Percentiles rank a stretch among this genome's conserved stretches.
These are phyloP conservation scores for Phylloscopus whistleri DNA, from an alignment of 2,113 vertebrate species.

Conservation along the genomic window DNA sequence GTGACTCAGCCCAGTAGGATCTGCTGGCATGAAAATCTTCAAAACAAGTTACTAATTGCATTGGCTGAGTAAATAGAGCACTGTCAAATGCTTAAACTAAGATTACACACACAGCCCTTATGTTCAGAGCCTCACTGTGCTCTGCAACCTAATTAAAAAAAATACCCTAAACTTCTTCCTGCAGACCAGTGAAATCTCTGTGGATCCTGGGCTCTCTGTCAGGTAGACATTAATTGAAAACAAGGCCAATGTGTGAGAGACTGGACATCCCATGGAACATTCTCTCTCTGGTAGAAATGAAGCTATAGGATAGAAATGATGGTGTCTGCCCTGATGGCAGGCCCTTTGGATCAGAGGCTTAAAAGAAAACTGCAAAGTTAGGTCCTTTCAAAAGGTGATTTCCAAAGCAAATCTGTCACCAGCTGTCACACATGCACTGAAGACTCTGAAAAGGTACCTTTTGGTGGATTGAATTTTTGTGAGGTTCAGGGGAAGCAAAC, in stretches of 20 bases:
- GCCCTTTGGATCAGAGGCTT: neutral
- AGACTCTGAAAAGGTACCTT: neutral
- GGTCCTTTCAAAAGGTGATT: neutral
- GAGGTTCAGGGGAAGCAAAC: neutral
- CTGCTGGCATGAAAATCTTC: accelerated
- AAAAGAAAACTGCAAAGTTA: neutral
- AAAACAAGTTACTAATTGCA: neutral
- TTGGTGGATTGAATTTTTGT: neutral
- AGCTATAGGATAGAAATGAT: neutral
- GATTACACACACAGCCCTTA: neutral
- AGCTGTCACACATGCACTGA: neutral
- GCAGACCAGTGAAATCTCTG: neutral
- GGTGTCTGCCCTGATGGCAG: neutral
- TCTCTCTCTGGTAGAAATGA: neutral
- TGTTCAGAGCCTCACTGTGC: neutral
- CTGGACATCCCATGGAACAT: neutral
- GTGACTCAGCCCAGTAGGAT: neutral
- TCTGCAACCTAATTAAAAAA: neutral
- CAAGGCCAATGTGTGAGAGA: neutral
- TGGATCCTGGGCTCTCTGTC: neutral
- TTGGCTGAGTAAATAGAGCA: neutral
- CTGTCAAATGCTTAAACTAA: neutral
- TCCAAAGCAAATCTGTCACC: neutral
- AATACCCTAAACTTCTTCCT: neutral
- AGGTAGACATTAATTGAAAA: neutral